Evolutionary conservation across 2,888 invertebrate species (phyloP).

Genomic region (Empis stercorea): DNA sequence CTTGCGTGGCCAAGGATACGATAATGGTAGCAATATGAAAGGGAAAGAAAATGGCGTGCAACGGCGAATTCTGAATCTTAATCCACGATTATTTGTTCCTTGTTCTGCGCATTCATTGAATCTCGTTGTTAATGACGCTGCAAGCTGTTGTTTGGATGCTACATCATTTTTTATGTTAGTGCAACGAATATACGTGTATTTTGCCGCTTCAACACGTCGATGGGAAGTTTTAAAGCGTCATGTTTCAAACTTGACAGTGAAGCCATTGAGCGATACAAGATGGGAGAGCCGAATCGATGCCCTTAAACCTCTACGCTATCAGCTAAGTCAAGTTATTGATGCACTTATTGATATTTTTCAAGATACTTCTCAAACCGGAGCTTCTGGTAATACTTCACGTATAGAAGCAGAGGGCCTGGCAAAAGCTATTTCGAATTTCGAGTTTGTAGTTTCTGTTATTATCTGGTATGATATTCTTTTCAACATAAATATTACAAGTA

Average conservation of each 20-base stretch:
- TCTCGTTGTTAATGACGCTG: slow-evolving; percentile 21
- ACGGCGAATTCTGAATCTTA: slow-evolving; percentile 15
- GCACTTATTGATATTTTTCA: too few relatives aligned
- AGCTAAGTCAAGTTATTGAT: too few relatives aligned
- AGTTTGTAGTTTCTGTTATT: too few relatives aligned
- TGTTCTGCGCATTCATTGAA: slow-evolving; percentile 19
- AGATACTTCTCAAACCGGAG: too few relatives aligned
- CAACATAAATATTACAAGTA: too few relatives aligned
- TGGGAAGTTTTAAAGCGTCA: slow-evolving; percentile 9
- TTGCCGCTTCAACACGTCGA: slow-evolving; percentile 16
- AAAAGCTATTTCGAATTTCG: too few relatives aligned
- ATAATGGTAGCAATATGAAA: slow-evolving; percentile 21
- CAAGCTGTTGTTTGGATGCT: slow-evolving; percentile 13
- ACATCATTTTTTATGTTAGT: slow-evolving; percentile 16
- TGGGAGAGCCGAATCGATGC: slow-evolving; percentile 4
- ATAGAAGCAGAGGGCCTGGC: too few relatives aligned
- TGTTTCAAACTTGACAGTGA: slow-evolving; percentile 3
- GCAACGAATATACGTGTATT: slow-evolving; percentile 18
- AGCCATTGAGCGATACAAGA: slow-evolving; percentile 4
- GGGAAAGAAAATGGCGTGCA: slow-evolving; percentile 18
- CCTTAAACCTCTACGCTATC: not conserved
- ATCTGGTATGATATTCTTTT: too few relatives aligned
- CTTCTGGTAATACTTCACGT: too few relatives aligned
- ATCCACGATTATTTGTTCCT: slow-evolving; percentile 18
- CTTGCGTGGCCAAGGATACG: slow-evolving; percentile 19